phyloP scores from a whole-genome alignment of 2,888 invertebrate species.

The Eueremaeus valkanovi region DNA sequence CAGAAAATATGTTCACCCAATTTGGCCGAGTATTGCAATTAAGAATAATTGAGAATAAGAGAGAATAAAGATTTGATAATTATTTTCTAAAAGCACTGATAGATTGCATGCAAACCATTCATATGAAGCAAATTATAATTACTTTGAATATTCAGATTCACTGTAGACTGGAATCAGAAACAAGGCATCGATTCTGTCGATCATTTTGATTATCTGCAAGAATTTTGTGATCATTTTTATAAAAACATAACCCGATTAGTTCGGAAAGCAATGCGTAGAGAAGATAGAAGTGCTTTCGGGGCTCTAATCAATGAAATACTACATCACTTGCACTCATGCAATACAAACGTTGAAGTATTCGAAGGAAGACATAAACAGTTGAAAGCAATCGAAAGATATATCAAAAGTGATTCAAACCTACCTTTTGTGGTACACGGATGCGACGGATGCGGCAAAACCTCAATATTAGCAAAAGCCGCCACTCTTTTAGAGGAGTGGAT shows the following conservation, averaged over 20 bases:
- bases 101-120: neutral
- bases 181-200: slow-evolving; percentile 89
- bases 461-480: slow-evolving; percentile 85
- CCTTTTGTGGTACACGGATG: slow-evolving; percentile 89
- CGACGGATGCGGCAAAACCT: slow-evolving; percentile 97
- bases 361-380: slow-evolving; percentile 86
- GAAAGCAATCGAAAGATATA: slow-evolving; percentile 71
- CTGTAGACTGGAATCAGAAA: slow-evolving; percentile 94
- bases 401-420: slow-evolving; percentile 67
- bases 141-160: slow-evolving; percentile 62
- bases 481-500: slow-evolving; percentile 65
- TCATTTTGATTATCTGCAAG: slow-evolving; percentile 85
- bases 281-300: slow-evolving; percentile 87
- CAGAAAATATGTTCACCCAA: slow-evolving; percentile 83
- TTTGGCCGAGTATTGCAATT: slow-evolving; percentile 67
- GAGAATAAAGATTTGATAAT: neutral
- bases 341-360: slow-evolving; percentile 87
- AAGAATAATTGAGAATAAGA: neutral
- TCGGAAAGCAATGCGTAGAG: slow-evolving; percentile 90
- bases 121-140: neutral
- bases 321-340: slow-evolving; percentile 91
- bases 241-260: slow-evolving; percentile 85
- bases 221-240: slow-evolving; percentile 91
- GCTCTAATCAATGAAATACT: slow-evolving; percentile 89
- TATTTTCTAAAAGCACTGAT: neutral